Evolutionary conservation across 2,113 vertebrate species (phyloP), one percentile per base, ranked within the genome.

Genomic region (Xenus cinereus): DNA sequence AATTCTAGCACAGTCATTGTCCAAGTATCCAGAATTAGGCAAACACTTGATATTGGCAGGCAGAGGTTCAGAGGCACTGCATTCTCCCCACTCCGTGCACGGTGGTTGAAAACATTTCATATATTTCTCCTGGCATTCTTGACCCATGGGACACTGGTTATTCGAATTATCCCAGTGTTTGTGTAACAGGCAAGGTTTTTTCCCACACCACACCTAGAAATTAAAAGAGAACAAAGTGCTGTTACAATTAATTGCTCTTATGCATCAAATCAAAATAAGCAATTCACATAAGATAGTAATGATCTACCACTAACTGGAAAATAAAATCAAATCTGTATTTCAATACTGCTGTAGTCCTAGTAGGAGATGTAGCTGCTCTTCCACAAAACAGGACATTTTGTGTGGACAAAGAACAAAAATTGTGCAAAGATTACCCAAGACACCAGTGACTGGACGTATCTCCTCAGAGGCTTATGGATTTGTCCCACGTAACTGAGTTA

Each of bases 1-100:
- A 97, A 99, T 99, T 84, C 98, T 98, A 14, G 99, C 99, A 45
- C 99, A 99, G 96, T 98, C 98, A 91, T 98, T 98, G 97, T 99
- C 99, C 32, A 99, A 95, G 95, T 99, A 98, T 45, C 97, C 94
- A 4, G 98, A 99, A 98, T 98, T 98, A 9, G 99, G 99, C 76
- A 98, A 97, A 27, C 99, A 99, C 60, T 96, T 98, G 6, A 99
- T 99, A 97, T 97, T 96, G 66, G 96, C 80, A 7, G 97, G 98
- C 35, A 97, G 96, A 48, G 97, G 94, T 69, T 98, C 98, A 9
- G 97, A 98, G 67, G 97, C 92, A 5, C 98, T 98, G n/a, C 99
- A 99, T 94, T 99, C 98, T 3, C 99, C 99, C 99, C 99, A 99
- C 89, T 97, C 98, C 2, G 91, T 97, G 39, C 99, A 99, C 0